Evolutionary conservation across 2,797 vertebrate species (phyloP).

Genomic region (Rhinatrema bivittatum): DNA sequence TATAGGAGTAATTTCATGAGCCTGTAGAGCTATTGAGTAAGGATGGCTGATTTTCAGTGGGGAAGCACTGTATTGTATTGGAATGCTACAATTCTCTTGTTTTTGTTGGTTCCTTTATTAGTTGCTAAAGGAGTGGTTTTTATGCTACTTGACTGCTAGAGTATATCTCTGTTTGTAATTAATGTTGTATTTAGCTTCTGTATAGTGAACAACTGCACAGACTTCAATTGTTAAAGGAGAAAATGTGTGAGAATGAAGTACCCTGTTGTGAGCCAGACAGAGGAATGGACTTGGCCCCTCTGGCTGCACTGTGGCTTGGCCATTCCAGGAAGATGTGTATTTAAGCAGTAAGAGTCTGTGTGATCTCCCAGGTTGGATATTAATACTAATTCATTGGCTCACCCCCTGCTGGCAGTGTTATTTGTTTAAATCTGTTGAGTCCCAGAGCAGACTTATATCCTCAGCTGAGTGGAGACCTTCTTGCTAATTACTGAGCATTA

Average conservation of each 20-base stretch:
- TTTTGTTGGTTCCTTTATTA: slow-evolving; percentile 52
- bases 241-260: too few relatives aligned
- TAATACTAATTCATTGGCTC: slow-evolving; percentile 97
- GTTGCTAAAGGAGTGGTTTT: slow-evolving; percentile 56
- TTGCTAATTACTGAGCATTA: slow-evolving; percentile 98
- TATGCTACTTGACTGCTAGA: slow-evolving; percentile 54
- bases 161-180: too few relatives aligned
- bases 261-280: too few relatives aligned
- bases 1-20: too few relatives aligned
- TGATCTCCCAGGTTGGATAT: slow-evolving; percentile 92
- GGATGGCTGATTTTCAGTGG: too few relatives aligned
- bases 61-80: too few relatives aligned
- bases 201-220: too few relatives aligned
- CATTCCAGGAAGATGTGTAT: slow-evolving; percentile 72
- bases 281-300: too few relatives aligned
- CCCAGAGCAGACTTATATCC: slow-evolving; percentile 96
- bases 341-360: slow-evolving; percentile 66
- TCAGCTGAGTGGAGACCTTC: slow-evolving; percentile 88
- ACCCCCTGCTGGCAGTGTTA: slow-evolving; percentile 93
- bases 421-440: slow-evolving; percentile 98
- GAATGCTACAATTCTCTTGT: not conserved
- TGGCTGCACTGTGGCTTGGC: too few relatives aligned
- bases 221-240: too few relatives aligned
- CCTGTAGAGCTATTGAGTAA: too few relatives aligned
- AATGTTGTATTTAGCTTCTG: too few relatives aligned